Percentiles rank a stretch among this genome's conserved stretches.
phyloP scores from a whole-genome alignment of 2,113 vertebrate genomes.

The Phaethornis superciliosus region DNA sequence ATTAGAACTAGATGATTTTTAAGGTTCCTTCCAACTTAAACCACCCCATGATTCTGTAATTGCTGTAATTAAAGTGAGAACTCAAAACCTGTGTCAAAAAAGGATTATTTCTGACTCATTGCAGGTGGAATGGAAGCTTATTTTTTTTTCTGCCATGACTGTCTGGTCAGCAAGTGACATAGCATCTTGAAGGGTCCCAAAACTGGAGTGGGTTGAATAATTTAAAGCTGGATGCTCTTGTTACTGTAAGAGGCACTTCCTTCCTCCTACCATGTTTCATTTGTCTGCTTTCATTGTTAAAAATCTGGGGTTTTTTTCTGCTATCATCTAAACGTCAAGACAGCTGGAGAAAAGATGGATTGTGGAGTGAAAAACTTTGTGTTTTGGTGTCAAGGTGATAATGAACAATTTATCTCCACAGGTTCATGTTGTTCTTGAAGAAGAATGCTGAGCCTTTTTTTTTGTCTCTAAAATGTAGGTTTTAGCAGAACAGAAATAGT shows the following conservation, averaged over 20 bases:
- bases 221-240: neutral
- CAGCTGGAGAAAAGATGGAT: neutral
- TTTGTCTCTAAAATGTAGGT: neutral
- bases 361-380: neutral
- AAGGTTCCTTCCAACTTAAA: neutral
- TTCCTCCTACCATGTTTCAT: neutral
- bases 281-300: neutral
- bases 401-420: neutral
- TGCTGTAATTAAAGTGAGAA: neutral
- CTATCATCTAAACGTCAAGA: conserved; percentile 5
- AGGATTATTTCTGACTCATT: neutral
- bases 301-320: neutral
- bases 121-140: neutral
- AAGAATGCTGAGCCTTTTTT: neutral
- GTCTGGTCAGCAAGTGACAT: neutral
- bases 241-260: neutral
- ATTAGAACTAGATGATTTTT: neutral
- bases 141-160: neutral
- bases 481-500: neutral
- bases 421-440: neutral
- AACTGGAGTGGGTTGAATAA: neutral
- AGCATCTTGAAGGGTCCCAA: neutral
- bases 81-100: neutral
- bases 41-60: neutral
- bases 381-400: neutral